Evolutionary conservation across 2,113 vertebrate species (phyloP), one percentile per base, ranked within the genome.

Genomic region (Brachirus orientalis): DNA sequence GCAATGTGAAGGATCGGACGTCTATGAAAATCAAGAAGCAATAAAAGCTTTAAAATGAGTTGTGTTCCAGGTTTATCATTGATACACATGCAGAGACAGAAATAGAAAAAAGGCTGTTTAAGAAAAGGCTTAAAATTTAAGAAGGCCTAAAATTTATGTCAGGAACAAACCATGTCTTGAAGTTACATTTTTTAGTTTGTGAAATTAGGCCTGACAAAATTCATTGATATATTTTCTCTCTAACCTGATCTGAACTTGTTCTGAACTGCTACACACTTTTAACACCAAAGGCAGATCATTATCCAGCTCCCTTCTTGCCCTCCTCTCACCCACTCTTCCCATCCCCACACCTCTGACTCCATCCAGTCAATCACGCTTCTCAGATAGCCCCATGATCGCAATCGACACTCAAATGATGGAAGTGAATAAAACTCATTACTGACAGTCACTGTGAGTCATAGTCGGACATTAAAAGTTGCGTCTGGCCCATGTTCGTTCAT

Each of bases 401-500:
- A 99, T 98, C 96, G 97, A 98, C 96, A 96, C 95, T 95, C 92
- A 94, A 95, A 99, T 99, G 96, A 99, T 98, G 95, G 96, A 98
- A 96, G 96, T 95, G 96, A 98, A 97, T 98, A 96, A 98, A 99
- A 97, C 92, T 96, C 96, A 97, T 96, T 96, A 96, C 94, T 93
- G 95, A 88, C 82, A 86, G 82, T 91, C 89, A 81, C 54, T 0
- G 20, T 95, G 95, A 98, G 95, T 96, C 96, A 98, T 95, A 94
- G 95, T 93, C 87, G 91, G 91, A 92, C 95, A 95, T 97, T 97
- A 97, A 97, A 96, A 97, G 96, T 97, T 96, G 95, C 93, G 87
- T 93, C 94, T 93, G 63, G 72, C 63, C 69, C 67, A 85, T 90
- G 91, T 94, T 92, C 89, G 88, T 93, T 75, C 93, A 96, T 97